Base-by-base conservation (phyloP, 2,797 vertebrate species). In the Notamacropus eugenii region DNA sequence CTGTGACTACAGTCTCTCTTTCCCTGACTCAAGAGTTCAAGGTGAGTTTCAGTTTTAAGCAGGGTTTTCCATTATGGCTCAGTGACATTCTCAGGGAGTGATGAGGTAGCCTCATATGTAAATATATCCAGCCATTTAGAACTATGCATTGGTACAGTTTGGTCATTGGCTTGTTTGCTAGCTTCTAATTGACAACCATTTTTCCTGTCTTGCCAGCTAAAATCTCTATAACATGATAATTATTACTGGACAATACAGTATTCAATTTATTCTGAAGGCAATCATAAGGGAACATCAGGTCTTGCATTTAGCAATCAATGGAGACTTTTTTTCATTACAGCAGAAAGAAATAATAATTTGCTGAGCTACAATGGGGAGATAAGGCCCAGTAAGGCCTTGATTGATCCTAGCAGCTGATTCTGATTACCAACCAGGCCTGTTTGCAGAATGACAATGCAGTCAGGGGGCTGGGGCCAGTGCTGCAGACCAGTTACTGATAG, bases 311-410 rank as follows among this genome's bases (percentile, higher is more conserved):
- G 54, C 58, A 95, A 95, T 96, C 97, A 94, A 91, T 93, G 90
- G 93, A 96, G 95, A 93, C 91, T 92, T 54, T 95, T 96, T 97
- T 97, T 96, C 93, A 97, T 95, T 87, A 67, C 91, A 96, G 91
- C 54, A 96, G 95, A 97, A 97, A 96, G 92, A 98, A 98, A 96
- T 94, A 94, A 90, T 98, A 95, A 97, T 97, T 97, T 98, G 74
- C 93, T 55, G 87, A 95, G 90, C 92, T 31, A 94, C 93, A 98
- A 92, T 96, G 58, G 96, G 95, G 96, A 97, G 97, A 97, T 95
- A 97, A 97, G 93, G 82, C 91, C 96, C 67, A 50, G 54, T 94
- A 62, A 92, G 95, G 92, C 90, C 54, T 19, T 96, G 97, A 95
- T 97, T 97, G 95, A 56, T 93, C 94, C 46, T 97, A 59, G 96